A percentile compares a stretch with the other conserved stretches of the same genome.
Conservation (phyloP, 2,113 vertebrate genomes). For the Ailurus styani region DNA sequence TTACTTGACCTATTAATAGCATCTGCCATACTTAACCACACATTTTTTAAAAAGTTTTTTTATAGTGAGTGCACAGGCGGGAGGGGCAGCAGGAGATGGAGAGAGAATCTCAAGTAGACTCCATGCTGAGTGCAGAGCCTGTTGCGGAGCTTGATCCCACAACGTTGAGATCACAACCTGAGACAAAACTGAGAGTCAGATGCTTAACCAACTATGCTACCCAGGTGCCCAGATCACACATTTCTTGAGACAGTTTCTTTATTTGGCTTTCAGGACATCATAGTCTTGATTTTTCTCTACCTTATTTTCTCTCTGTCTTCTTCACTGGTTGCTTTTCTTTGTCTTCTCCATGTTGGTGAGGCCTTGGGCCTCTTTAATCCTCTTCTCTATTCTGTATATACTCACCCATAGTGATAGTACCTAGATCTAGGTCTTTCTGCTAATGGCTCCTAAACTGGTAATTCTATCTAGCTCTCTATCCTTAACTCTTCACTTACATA, state of each 20-base stretch:
- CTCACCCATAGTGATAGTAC: not conserved
- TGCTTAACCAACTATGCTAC: too few species aligned
- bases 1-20: not conserved
- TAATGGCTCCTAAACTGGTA: not conserved
- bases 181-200: not conserved
- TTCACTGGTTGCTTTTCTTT: not conserved
- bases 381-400: not conserved
- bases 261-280: not conserved
- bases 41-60: not conserved
- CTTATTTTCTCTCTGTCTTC: not conserved
- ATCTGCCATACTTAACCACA: not conserved
- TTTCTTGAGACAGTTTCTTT: not conserved
- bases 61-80: not conserved
- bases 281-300: not conserved
- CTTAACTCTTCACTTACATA: not conserved
- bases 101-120: not conserved
- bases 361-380: not conserved
- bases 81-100: too few species aligned
- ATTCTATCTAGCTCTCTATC: not conserved
- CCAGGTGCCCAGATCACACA: not conserved
- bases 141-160: not conserved
- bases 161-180: not conserved
- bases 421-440: not conserved
- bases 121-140: not conserved
- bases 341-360: not conserved